Percentiles rank a stretch among this genome's conserved stretches.
These are phyloP conservation scores for Asteroscopus sphinx DNA, from an alignment of 2,888 invertebrate genomes.

Conservation along the genomic window DNA sequence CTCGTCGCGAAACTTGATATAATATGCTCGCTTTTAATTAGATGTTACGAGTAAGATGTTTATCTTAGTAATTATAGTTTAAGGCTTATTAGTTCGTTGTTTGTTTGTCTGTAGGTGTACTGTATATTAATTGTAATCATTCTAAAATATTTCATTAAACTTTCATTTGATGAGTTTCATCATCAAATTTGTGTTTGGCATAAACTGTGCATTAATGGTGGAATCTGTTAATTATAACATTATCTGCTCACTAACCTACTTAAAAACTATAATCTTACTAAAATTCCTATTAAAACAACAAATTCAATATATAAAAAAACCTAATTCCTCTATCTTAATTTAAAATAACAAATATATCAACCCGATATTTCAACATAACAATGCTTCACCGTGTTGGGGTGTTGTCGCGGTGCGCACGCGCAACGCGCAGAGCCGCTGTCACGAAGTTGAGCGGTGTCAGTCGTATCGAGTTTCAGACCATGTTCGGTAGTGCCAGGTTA, in stretches of 20 bases:
- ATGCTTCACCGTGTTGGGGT: conserved; percentile 33
- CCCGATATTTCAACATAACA: conserved; percentile 44
- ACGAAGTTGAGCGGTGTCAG: conserved; percentile 60
- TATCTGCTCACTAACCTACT: no score
- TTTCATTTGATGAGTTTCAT: no score
- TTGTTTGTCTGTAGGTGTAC: conserved; percentile 24
- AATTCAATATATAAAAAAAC: not conserved
- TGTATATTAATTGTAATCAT: not conserved
- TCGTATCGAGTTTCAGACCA: conserved; percentile 62
- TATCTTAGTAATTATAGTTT: conserved; percentile 54
- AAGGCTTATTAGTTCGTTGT: conserved; percentile 28
- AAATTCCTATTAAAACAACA: no score
- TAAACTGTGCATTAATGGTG: no score
- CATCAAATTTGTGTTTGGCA: no score
- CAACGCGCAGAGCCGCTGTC: conserved; percentile 55
- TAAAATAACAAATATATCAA: conserved; percentile 28
- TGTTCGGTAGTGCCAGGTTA: conserved; percentile 54
- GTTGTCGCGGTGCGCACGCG: conserved; percentile 54
- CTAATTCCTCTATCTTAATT: not conserved
- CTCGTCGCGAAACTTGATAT: conserved; percentile 84
- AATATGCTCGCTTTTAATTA: conserved; percentile 77
- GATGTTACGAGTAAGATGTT: conserved; percentile 62
- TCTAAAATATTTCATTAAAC: not conserved
- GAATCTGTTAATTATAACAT: no score
- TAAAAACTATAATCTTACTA: no score